Percentiles rank a stretch among this genome's conserved stretches.
These are phyloP conservation scores for Melanostoma mellinum DNA, from an alignment of 2,888 invertebrate species.

Conservation along the genomic window DNA sequence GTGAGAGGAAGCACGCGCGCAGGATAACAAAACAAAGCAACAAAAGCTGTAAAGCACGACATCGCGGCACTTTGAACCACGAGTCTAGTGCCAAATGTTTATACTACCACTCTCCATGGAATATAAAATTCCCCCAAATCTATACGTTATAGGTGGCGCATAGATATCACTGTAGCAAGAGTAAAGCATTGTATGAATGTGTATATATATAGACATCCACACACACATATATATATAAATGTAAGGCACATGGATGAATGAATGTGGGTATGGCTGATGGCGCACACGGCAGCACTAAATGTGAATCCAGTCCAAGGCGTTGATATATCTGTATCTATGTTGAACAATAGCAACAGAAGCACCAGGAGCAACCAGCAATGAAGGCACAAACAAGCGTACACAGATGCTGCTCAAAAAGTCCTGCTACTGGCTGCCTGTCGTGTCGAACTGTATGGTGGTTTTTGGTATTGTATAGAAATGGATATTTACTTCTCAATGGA, in stretches of 20 bases:
- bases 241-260: constrained; percentile 61
- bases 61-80: constrained; percentile 77
- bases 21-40: constrained; percentile 76
- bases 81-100: constrained; percentile 76
- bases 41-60: constrained; percentile 76
- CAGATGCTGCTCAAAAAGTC: constrained; percentile 65
- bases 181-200: constrained; percentile 12
- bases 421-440: constrained; percentile 55
- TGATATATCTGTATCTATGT: constrained; percentile 30
- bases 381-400: constrained; percentile 65
- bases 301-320: constrained; percentile 66
- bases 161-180: constrained; percentile 46
- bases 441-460: constrained; percentile 66
- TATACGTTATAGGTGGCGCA: constrained; percentile 58
- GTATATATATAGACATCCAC: constrained; percentile 20
- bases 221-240: constrained; percentile 38
- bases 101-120: constrained; percentile 73
- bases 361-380: constrained; percentile 55
- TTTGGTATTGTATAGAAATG: constrained; percentile 33
- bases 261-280: constrained; percentile 75
- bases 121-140: constrained; percentile 71
- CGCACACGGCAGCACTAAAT: constrained; percentile 67
- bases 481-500: constrained; percentile 36
- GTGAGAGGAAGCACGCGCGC: constrained; percentile 76
- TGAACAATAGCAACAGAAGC: constrained; percentile 26